Evolutionary conservation across 2,113 vertebrate genomes (phyloP).

Genomic region (Pterocles gutturalis): DNA sequence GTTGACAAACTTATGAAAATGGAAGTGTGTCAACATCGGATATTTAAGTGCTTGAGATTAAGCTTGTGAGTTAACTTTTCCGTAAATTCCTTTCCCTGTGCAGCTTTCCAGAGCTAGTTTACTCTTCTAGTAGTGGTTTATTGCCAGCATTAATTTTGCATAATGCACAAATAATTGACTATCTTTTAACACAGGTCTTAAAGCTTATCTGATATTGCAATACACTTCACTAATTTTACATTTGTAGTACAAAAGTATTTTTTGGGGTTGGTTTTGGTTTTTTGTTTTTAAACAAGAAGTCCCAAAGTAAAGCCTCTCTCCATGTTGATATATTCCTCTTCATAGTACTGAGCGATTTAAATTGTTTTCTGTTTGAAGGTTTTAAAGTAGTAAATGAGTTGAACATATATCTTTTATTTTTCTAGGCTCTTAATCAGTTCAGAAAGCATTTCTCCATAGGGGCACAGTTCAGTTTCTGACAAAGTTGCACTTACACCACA

Average conservation of each 20-base stretch:
- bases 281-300: background rate
- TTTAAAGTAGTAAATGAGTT: background rate
- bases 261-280: fast-evolving
- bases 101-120: background rate
- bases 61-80: background rate
- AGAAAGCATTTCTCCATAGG: background rate
- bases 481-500: background rate
- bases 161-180: background rate
- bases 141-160: background rate
- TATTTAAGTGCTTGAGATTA: background rate
- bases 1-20: background rate
- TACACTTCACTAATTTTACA: background rate
- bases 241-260: background rate
- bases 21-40: background rate
- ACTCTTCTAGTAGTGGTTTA: background rate
- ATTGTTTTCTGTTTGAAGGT: background rate
- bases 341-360: background rate
- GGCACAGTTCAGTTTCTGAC: background rate
- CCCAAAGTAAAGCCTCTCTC: background rate
- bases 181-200: background rate
- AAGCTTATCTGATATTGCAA: background rate
- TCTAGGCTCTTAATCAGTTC: background rate
- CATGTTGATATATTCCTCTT: background rate
- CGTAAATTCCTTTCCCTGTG: background rate
- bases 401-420: background rate